These are phyloP conservation scores for Platyrinchus mystaceus DNA, from an alignment of 2,797 vertebrate genomes.

Conservation along the genomic window DNA sequence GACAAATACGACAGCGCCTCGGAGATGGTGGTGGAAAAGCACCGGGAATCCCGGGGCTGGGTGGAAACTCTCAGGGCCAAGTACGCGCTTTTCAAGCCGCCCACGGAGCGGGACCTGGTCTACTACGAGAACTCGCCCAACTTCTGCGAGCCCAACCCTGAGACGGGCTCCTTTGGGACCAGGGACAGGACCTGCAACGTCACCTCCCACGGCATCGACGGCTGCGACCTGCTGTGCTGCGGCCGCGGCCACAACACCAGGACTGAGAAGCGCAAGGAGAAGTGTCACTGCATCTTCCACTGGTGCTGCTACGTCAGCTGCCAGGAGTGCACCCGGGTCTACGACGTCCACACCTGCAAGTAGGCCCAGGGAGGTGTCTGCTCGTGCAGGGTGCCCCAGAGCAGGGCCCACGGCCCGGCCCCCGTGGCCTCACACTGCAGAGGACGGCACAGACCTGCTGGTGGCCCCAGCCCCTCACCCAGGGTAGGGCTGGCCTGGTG, in stretches of 20 bases:
- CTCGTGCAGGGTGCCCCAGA: neutral
- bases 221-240: slow-evolving; percentile 96
- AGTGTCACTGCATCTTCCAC: slow-evolving; percentile 98
- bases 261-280: slow-evolving; percentile 96
- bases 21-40: slow-evolving; percentile 98
- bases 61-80: slow-evolving; percentile 94
- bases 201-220: slow-evolving; percentile 96
- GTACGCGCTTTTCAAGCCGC: slow-evolving; percentile 95
- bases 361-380: slow-evolving; percentile 60
- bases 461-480: neutral
- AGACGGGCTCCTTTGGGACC: slow-evolving; percentile 95
- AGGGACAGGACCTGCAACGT: slow-evolving; percentile 94
- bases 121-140: slow-evolving; percentile 98
- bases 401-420: neutral
- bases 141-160: slow-evolving; percentile 94
- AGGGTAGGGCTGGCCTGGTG: neutral
- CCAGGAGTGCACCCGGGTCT: slow-evolving; percentile 92
- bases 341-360: slow-evolving; percentile 97
- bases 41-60: slow-evolving; percentile 93
- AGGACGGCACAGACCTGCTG: neutral
- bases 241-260: slow-evolving; percentile 96
- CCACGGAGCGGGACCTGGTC: slow-evolving; percentile 93
- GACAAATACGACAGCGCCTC: slow-evolving; percentile 98
- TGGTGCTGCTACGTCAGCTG: slow-evolving; percentile 99
- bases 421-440: neutral